Conservation (phyloP, 2,113 vertebrate species). For the human region DNA sequence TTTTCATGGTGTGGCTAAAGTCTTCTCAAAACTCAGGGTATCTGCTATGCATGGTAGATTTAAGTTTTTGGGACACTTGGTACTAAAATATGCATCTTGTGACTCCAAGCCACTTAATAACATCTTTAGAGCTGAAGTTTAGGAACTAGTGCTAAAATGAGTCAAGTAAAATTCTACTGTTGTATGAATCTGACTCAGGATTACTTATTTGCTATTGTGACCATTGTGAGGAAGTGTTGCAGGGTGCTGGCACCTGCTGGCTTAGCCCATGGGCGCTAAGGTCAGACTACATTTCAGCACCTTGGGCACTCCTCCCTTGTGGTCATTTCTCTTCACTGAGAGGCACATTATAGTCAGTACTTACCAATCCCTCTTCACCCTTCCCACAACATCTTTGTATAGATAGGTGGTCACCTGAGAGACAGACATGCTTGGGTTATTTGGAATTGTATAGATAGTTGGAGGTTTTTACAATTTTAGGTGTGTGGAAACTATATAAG, state of each 20-base stretch:
- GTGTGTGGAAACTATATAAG: not conserved
- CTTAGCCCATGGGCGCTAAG: not conserved
- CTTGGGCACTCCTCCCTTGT: not conserved
- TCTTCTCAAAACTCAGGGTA: not conserved
- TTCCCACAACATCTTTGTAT: not conserved
- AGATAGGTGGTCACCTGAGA: too few species aligned
- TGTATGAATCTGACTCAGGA: not conserved
- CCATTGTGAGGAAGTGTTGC: not conserved
- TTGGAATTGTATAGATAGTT: not conserved
- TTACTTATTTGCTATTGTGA: not conserved
- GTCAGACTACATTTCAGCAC: not conserved
- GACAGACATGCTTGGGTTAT: not conserved
- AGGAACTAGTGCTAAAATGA: not conserved
- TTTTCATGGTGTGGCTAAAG: not conserved
- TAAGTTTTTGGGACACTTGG: not conserved
- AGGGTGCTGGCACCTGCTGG: not conserved
- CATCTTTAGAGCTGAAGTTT: not conserved
- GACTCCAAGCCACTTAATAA: not conserved
- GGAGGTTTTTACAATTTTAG: not conserved
- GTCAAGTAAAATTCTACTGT: not conserved
- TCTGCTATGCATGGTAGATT: not conserved
- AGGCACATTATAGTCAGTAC: not conserved
- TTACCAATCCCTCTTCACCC: not conserved
- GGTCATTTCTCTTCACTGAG: not conserved
- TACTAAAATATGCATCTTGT: fast-evolving